A percentile compares a stretch with the other conserved stretches of the same genome.
phyloP scores from a whole-genome alignment of 2,888 invertebrate species.

The Ornithoptera alexandrae region DNA sequence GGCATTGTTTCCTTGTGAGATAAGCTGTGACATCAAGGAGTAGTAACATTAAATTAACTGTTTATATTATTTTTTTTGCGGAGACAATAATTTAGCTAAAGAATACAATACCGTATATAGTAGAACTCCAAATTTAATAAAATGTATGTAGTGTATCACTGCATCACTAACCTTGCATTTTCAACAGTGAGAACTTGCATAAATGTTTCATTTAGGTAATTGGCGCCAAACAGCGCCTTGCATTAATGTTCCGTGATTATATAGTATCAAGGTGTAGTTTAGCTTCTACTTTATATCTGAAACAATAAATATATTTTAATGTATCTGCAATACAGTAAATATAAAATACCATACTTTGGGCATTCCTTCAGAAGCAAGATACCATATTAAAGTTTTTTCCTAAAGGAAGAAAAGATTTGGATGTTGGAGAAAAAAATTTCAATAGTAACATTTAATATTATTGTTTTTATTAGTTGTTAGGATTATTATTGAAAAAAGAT shows the following conservation, averaged over 20 bases:
- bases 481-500: too few species aligned
- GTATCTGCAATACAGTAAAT: background rate
- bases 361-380: too few species aligned
- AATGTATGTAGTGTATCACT: background rate
- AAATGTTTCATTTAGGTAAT: constrained; percentile 82
- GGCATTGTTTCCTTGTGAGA: too few species aligned
- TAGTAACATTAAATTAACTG: too few species aligned
- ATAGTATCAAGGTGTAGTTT: constrained; percentile 38
- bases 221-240: constrained; percentile 77
- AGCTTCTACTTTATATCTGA: constrained; percentile 37
- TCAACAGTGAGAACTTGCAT: constrained; percentile 83
- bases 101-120: background rate
- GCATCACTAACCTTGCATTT: constrained; percentile 80
- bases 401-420: too few species aligned
- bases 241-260: constrained; percentile 79
- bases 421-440: too few species aligned
- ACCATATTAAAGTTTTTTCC: too few species aligned
- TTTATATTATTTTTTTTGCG: too few species aligned
- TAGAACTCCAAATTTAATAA: background rate
- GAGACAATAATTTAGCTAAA: background rate
- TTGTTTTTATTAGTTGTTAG: too few species aligned
- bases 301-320: constrained; percentile 34
- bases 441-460: too few species aligned
- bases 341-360: too few species aligned
- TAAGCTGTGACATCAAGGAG: too few species aligned